Evolutionary conservation across 2,888 invertebrate genomes (phyloP).

Genomic region (Ornithoptera alexandrae): DNA sequence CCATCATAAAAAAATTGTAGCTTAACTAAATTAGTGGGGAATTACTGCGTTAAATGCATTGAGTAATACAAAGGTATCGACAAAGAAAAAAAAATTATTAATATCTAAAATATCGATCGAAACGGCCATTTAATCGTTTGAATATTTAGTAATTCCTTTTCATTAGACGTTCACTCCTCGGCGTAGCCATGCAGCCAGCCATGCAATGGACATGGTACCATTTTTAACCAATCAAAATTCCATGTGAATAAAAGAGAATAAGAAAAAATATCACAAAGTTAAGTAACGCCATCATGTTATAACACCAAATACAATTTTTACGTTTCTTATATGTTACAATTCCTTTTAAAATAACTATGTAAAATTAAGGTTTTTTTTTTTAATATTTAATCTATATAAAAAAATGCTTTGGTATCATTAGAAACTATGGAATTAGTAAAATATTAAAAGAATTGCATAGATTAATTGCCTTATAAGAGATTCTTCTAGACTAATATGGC

Average conservation of each 20-base stretch:
- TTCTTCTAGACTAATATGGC: constrained; percentile 28
- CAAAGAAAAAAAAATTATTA: neutral
- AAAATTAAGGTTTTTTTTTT: neutral
- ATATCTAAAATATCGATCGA: neutral
- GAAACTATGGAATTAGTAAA: constrained; percentile 21
- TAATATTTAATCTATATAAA: constrained; percentile 6
- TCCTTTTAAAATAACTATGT: neutral
- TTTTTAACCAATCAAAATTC: neutral
- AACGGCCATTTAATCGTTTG: neutral
- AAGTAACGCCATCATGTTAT: constrained; percentile 16
- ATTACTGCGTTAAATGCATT: constrained; percentile 27
- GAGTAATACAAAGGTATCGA: constrained; percentile 15
- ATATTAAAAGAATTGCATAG: constrained; percentile 2
- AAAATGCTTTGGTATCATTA: constrained; percentile 31
- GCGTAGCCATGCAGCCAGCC: neutral
- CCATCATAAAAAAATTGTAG: constrained; percentile 20
- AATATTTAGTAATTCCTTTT: neutral
- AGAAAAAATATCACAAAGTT: constrained; percentile 25
- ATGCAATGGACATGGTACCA: neutral
- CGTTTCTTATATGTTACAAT: neutral
- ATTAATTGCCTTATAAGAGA: constrained; percentile 12
- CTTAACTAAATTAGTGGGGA: constrained; percentile 14
- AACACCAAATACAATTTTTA: no score
- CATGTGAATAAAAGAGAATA: constrained; percentile 5
- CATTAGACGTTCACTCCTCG: neutral